A percentile compares a stretch with the other conserved stretches of the same genome.
Evolutionary conservation across 1,140 invertebrate species (phyloP).

Genomic region (Trichonephila clavata): DNA sequence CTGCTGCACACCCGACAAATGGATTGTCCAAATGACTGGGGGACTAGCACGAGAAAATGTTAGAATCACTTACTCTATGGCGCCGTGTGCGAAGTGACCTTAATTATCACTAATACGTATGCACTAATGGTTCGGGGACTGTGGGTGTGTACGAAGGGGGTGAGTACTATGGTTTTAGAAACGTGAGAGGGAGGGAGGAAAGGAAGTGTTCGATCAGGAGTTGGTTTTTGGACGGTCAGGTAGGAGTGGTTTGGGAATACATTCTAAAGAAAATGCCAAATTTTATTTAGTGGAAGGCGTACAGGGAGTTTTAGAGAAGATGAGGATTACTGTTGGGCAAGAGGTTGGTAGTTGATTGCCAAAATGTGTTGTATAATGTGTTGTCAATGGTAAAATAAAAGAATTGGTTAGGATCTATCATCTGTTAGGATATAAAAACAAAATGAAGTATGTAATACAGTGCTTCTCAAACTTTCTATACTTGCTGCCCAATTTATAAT

Average conservation of each 20-base stretch:
- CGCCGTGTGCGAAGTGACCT: slow-evolving; percentile 31
- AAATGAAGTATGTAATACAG: too few species aligned
- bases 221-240: background rate
- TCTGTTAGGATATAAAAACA: too few species aligned
- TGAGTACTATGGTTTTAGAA: background rate
- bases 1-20: slow-evolving; percentile 44
- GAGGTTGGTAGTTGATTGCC: too few species aligned
- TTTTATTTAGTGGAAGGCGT: background rate
- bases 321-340: too few species aligned
- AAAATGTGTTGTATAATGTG: too few species aligned
- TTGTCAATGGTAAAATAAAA: too few species aligned
- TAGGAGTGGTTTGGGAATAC: background rate
- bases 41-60: slow-evolving; percentile 22
- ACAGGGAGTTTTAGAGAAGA: background rate
- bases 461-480: too few species aligned
- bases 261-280: background rate
- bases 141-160: slow-evolving; percentile 20
- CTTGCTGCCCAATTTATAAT: too few species aligned
- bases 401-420: too few species aligned
- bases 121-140: slow-evolving; percentile 27
- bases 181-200: background rate
- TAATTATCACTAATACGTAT: slow-evolving; percentile 61
- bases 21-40: slow-evolving; percentile 37
- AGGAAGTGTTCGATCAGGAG: background rate
- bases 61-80: slow-evolving; percentile 44